phyloP scores from a whole-genome alignment of 2,888 invertebrate genomes.

The Homarus gammarus region DNA sequence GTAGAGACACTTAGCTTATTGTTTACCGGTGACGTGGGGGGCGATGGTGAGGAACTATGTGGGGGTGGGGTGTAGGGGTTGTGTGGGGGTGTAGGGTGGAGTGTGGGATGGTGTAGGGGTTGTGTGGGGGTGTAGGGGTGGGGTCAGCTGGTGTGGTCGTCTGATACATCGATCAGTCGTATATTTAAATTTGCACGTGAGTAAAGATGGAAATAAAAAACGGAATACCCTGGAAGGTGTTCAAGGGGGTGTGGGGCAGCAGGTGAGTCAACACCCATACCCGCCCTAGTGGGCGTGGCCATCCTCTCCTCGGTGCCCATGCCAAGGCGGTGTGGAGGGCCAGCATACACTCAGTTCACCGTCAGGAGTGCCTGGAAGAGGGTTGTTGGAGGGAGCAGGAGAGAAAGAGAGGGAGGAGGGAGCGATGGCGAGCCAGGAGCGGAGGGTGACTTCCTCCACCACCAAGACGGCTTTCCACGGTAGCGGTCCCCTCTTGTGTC shows the following conservation, averaged over 20 bases:
- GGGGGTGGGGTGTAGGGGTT: no score
- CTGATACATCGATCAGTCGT: background rate
- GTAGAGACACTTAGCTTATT: no score
- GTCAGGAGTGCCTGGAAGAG: slow-evolving; percentile 69
- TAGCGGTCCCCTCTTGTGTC: slow-evolving; percentile 23
- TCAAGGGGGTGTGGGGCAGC: slow-evolving; percentile 38
- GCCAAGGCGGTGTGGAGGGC: slow-evolving; percentile 13
- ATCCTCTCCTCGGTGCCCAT: slow-evolving; percentile 4
- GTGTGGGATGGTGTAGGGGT: no score
- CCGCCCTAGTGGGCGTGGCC: slow-evolving; percentile 42
- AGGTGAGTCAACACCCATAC: slow-evolving; percentile 62
- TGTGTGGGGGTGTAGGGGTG: no score
- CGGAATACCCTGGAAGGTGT: slow-evolving; percentile 36
- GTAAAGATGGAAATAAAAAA: slow-evolving; percentile 25
- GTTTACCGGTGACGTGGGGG: no score
- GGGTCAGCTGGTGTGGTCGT: no score
- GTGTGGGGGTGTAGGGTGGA: no score
- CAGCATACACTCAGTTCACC: slow-evolving; percentile 47
- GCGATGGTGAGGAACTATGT: no score
- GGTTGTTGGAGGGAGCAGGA: slow-evolving; percentile 60
- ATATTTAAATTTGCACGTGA: slow-evolving; percentile 12
- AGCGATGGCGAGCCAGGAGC: slow-evolving; percentile 55
- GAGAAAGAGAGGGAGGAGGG: slow-evolving; percentile 54
- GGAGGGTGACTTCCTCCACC: slow-evolving; percentile 53
- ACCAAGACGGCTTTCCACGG: slow-evolving; percentile 58